Percentiles rank a stretch among this genome's conserved stretches.
Evolutionary conservation across 2,797 vertebrate species (phyloP).

Genomic region (Babyrousa celebensis): DNA sequence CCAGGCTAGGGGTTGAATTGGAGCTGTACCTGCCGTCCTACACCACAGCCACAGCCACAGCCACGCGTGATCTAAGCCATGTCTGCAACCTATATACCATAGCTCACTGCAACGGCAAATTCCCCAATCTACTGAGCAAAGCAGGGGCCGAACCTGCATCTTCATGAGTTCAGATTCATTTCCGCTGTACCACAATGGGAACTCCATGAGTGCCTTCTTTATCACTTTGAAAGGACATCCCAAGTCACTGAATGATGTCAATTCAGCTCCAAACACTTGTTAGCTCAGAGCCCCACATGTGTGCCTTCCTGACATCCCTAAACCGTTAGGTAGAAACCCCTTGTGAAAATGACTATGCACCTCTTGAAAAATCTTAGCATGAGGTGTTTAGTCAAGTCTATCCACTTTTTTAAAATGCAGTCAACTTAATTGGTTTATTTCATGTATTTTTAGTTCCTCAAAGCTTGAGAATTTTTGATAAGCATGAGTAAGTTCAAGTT

Average conservation of each 20-base stretch:
- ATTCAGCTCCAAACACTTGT: neutral
- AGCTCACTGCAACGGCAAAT: too few relatives aligned
- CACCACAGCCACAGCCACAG: too few relatives aligned
- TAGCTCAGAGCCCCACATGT: neutral
- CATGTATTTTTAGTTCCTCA: neutral
- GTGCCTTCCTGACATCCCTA: too few relatives aligned
- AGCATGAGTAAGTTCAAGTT: constrained; percentile 43
- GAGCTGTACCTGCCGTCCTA: too few relatives aligned
- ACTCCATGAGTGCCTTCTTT: neutral
- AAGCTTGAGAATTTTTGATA: constrained; percentile 56
- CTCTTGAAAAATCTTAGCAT: neutral
- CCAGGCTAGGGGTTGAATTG: too few relatives aligned
- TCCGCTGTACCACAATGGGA: too few relatives aligned
- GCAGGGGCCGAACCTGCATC: too few relatives aligned
- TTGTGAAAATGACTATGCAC: neutral
- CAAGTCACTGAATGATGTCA: neutral
- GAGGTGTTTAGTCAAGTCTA: neutral
- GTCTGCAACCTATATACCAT: too few relatives aligned
- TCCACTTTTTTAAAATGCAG: neutral
- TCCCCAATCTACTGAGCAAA: too few relatives aligned
- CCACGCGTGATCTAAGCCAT: too few relatives aligned
- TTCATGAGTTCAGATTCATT: too few relatives aligned
- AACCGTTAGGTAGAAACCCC: neutral
- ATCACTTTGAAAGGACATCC: fast-evolving
- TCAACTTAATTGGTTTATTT: neutral